A percentile compares a stretch with the other conserved stretches of the same genome.
These are phyloP conservation scores for Dendrolimus punctatus DNA, from an alignment of 1,140 invertebrate species.

Conservation along the genomic window DNA sequence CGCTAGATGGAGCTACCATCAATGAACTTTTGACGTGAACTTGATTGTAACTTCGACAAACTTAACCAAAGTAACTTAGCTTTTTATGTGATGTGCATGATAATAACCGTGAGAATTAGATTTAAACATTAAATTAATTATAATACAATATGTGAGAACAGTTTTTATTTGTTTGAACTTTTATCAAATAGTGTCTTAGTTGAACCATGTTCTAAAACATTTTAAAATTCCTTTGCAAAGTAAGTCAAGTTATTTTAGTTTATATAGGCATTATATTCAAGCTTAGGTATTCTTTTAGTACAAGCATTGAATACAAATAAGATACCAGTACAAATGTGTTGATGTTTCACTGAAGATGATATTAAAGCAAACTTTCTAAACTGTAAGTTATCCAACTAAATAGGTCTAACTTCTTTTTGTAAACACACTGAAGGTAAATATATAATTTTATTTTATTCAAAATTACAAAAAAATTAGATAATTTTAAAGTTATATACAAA, in stretches of 20 bases:
- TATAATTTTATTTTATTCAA: too few species aligned
- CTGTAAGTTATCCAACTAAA: too few species aligned
- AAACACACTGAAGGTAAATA: too few species aligned
- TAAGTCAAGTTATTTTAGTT: constrained; percentile 12
- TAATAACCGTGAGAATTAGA: constrained; percentile 32
- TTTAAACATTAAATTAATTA: constrained; percentile 22
- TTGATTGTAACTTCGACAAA: constrained; percentile 61
- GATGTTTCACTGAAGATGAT: too few species aligned
- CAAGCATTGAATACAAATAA: too few species aligned
- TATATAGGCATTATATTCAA: too few species aligned
- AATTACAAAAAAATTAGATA: too few species aligned
- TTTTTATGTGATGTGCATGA: constrained; percentile 48
- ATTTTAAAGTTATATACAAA: too few species aligned
- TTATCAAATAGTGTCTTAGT: constrained; percentile 13
- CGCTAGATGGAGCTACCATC: constrained; percentile 47
- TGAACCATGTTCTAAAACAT: constrained; percentile 7
- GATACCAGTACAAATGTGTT: too few species aligned
- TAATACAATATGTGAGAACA: constrained; percentile 32
- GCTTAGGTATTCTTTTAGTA: too few species aligned
- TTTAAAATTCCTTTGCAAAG: constrained; percentile 5
- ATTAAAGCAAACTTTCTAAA: too few species aligned
- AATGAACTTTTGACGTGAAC: constrained; percentile 70
- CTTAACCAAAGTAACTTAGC: constrained; percentile 65
- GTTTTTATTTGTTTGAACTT: constrained; percentile 22
- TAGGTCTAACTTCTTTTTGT: too few species aligned